Evolutionary conservation across 1,140 invertebrate genomes (phyloP).

Genomic region (Drosophila watanabei): DNA sequence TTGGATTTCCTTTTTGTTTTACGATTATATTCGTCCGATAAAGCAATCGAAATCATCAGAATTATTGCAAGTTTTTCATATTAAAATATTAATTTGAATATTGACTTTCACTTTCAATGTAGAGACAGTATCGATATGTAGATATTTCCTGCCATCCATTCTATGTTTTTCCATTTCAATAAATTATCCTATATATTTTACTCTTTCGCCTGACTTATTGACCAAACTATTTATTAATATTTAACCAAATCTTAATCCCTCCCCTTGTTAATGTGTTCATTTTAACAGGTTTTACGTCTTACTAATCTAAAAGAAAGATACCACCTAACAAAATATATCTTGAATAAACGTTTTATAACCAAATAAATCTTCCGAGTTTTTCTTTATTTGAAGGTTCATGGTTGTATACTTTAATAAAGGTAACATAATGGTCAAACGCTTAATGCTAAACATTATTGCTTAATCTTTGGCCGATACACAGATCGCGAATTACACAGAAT

Average conservation of each 20-base stretch:
- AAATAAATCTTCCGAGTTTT: constrained; percentile 4
- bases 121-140: too few relatives aligned
- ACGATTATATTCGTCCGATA: background rate
- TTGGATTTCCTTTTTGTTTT: background rate
- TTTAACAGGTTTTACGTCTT: constrained; percentile 40
- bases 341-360: constrained; percentile 56
- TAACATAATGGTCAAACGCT: constrained; percentile 32
- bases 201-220: background rate
- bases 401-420: constrained; percentile 2
- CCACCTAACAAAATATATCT: constrained; percentile 52
- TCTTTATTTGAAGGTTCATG: background rate
- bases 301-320: constrained; percentile 28
- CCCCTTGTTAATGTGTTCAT: constrained; percentile 62
- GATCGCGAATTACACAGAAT: constrained; percentile 72
- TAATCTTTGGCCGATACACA: constrained; percentile 81
- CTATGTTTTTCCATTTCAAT: background rate
- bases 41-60: background rate
- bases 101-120: too few relatives aligned
- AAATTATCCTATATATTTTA: constrained; percentile 9
- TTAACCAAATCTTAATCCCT: constrained; percentile 18
- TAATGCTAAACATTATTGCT: constrained; percentile 77
- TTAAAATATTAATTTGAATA: background rate
- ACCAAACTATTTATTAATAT: constrained; percentile 3
- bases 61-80: too few relatives aligned
- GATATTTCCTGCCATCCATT: background rate